Base-by-base conservation (phyloP, 2,888 invertebrate genomes). In the Apotomis capreana region DNA sequence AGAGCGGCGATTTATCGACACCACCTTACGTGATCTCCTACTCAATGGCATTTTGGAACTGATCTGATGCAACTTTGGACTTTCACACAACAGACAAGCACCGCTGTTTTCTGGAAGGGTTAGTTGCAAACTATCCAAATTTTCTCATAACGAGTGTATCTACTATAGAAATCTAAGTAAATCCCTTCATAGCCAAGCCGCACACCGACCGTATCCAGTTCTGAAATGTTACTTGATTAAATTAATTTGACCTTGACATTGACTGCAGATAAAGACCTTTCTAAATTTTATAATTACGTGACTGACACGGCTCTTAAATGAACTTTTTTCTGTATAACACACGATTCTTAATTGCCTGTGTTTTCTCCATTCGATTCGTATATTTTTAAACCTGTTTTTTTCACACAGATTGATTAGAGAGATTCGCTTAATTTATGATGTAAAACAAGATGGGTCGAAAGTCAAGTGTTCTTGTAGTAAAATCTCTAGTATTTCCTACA, bases 231-330 rank as follows among this genome's bases (percentile, higher is more conserved):
- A 13, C 59, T 70, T 65, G 37, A 59, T 59, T 70, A 64, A 64
- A 70, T 58, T 59, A 58, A 54, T 60, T 65, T 70, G 54, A 70
- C 70, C 70, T 65, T 70, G 70, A 64, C 70, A 70, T 54, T 70
- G 69, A 46, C 51, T 63, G 64, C 26, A 54, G 40, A 59, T 54
- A 58, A 58, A 40, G 57, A 59, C 59, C 70, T 65, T 70, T 70
- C 70, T 65, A 70, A 69, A 65, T 59, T 64, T 70, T 52, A 70
- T 63, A 70, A 70, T 70, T 59, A 36, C 64, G 36, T 44, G 54
- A 10, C 51, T 37, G 3, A 6, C 54, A 46, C n/a, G 5, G 15
- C 40, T 40, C 52, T 61, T 65, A 4, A 62, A 62, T 13, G 1
- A 49, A 57, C 9, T 49, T 55, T 6, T 62, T 55, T 57, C 40